Conservation (phyloP, 2,797 vertebrate genomes). For the Silurus aristotelis region DNA sequence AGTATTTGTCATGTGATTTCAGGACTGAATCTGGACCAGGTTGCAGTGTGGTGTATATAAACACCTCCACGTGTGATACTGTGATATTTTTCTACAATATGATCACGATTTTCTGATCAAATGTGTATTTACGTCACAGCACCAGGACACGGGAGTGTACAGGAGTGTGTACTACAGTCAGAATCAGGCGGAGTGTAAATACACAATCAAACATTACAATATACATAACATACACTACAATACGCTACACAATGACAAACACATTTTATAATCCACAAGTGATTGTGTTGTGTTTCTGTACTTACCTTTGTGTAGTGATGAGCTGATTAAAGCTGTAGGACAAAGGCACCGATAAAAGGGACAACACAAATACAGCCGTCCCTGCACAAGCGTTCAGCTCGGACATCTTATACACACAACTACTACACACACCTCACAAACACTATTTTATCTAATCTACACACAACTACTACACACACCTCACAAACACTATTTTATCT, state of each 20-base stretch:
- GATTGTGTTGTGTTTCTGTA: no score
- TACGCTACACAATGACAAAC: not conserved
- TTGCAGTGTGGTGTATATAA: no score
- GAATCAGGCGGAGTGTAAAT: not conserved
- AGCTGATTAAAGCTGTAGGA: conserved; percentile 81
- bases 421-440: not conserved
- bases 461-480: not conserved
- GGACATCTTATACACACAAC: conserved; percentile 2
- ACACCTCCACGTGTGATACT: not conserved
- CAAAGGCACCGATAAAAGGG: conserved; percentile 85
- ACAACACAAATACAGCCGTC: conserved; percentile 87
- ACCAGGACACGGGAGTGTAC: no score
- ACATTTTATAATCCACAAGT: not conserved
- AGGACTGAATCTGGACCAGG: not conserved
- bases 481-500: not conserved
- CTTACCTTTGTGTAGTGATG: conserved; percentile 10
- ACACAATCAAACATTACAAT: not conserved
- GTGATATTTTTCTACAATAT: not conserved
- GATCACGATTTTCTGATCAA: not conserved
- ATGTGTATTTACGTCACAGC: not conserved
- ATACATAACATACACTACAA: not conserved
- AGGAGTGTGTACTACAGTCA: not conserved
- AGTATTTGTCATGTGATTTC: not conserved
- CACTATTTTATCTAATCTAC: not conserved
- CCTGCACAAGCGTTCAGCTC: conserved; percentile 74